phyloP scores from a whole-genome alignment of 2,797 vertebrate species.

The Neoniphon sammara region DNA sequence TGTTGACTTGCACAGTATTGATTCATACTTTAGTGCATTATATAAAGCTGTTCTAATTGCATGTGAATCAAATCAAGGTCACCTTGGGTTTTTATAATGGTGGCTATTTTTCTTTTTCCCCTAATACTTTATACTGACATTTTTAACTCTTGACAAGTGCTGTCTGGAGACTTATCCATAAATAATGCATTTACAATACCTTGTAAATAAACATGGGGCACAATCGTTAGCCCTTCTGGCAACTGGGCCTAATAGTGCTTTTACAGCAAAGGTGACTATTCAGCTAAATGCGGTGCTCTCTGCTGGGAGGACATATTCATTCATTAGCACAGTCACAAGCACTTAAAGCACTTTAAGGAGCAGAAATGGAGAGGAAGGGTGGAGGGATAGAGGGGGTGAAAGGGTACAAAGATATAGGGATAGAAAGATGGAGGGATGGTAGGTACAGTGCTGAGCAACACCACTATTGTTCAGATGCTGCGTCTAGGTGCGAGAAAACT shows the following conservation, averaged over 20 bases:
- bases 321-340: slow-evolving; percentile 98
- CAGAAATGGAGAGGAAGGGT: slow-evolving; percentile 85
- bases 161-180: slow-evolving; percentile 94
- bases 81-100: slow-evolving; percentile 94
- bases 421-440: slow-evolving; percentile 63
- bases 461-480: slow-evolving; percentile 73
- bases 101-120: slow-evolving; percentile 85
- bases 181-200: slow-evolving; percentile 99
- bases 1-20: slow-evolving; percentile 79
- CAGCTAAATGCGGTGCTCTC: slow-evolving; percentile 94
- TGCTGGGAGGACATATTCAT: slow-evolving; percentile 96
- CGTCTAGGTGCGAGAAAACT: slow-evolving; percentile 69
- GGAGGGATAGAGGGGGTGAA: slow-evolving; percentile 74
- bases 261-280: slow-evolving; percentile 99
- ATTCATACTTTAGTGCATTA: slow-evolving; percentile 84
- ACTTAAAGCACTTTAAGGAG: slow-evolving; percentile 99
- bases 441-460: slow-evolving; percentile 74
- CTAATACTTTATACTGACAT: slow-evolving; percentile 90
- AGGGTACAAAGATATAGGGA: slow-evolving; percentile 76
- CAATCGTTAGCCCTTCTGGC: slow-evolving; percentile 94
- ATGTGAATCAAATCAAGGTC: slow-evolving; percentile 88
- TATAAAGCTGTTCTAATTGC: slow-evolving; percentile 93
- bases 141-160: slow-evolving; percentile 95
- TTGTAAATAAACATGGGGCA: slow-evolving; percentile 97
- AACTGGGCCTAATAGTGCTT: slow-evolving; percentile 93